Percentiles rank a stretch among this genome's conserved stretches.
These are phyloP conservation scores for Anabas testudineus DNA, from an alignment of 2,797 vertebrate genomes.

Conservation along the genomic window DNA sequence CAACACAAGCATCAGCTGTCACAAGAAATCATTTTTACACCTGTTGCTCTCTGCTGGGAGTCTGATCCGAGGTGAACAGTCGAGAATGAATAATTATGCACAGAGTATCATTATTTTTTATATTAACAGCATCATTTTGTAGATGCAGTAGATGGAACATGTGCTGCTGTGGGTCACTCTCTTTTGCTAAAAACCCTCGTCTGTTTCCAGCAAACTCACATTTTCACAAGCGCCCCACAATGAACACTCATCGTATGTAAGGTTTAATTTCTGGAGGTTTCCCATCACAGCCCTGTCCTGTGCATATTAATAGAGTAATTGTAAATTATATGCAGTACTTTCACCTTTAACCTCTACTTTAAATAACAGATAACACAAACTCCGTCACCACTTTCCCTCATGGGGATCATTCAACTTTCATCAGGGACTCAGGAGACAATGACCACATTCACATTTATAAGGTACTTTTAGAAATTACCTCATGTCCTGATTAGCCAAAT, in stretches of 20 bases:
- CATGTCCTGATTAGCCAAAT: constrained; percentile 45
- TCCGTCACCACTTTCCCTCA: constrained; percentile 15
- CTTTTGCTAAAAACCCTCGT: constrained; percentile 2
- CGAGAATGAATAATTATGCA: constrained; percentile 6
- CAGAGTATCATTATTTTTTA: neutral
- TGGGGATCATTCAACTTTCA: constrained; percentile 26
- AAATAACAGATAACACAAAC: constrained; percentile 61
- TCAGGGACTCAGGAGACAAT: constrained; percentile 31
- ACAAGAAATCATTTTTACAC: constrained; percentile 45
- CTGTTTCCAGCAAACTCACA: neutral
- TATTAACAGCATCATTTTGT: neutral
- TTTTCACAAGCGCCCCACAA: constrained; percentile 3
- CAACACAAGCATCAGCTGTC: constrained; percentile 38
- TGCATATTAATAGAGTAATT: constrained; percentile 17
- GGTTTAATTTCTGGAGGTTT: constrained; percentile 26
- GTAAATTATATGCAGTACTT: constrained; percentile 34
- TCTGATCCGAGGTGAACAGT: constrained; percentile 26
- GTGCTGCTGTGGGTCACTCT: too few relatives aligned
- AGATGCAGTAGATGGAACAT: neutral
- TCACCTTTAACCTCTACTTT: constrained; percentile 60
- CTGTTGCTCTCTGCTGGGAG: constrained; percentile 30
- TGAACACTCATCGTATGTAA: neutral
- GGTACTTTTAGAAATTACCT: constrained; percentile 37
- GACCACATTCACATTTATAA: constrained; percentile 31
- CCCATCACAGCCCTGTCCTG: constrained; percentile 31